Evolutionary conservation across 2,888 invertebrate species (phyloP), one percentile per base, ranked within the genome.

Genomic region (Drosophila aldrichi): DNA sequence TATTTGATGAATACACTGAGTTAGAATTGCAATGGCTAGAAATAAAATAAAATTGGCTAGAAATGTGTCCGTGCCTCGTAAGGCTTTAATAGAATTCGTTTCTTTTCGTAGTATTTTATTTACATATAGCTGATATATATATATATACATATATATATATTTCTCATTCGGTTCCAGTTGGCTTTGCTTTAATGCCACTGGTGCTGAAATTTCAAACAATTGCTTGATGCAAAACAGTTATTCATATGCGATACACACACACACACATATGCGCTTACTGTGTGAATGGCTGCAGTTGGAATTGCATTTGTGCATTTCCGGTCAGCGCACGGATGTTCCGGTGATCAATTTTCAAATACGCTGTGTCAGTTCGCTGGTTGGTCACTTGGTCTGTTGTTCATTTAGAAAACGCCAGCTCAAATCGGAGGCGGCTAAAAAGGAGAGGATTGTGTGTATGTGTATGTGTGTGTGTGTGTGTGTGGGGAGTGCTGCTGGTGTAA

Each of bases 321-420:
- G 86, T 88, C 86, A 85, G 81, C 81, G 86, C 83, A 78, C 86
- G 88, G 88, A 88, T 88, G 79, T 86, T 88, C 88, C 86, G 86
- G 86, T 86, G 86, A 86, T 86, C 86, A 86, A 86, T 86, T 86
- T 86, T 88, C 79, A 85, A 86, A 86, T 83, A 74, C 86, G 81
- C 86, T 82, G 83, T 78, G 86, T 86, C 86, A 88, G 86, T 74
- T 71, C 57, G 61, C 51, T 69, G 68, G 65, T 62, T 71, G 78
- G 68, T 65, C 77, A 72, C 58, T 51, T 59, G 49, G 49, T 74
- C 41, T 44, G 66, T 63, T 70, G 70, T 67, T 61, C 57, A 52
- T 25, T 54, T 38, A 54, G 54, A 38, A 38, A 25, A 12, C 54
- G 54, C 32, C 52, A 52, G 36, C 40, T 54, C 7, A 38, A 54